phyloP scores from a whole-genome alignment of 2,888 invertebrate genomes.

The Carterocephalus palaemon region DNA sequence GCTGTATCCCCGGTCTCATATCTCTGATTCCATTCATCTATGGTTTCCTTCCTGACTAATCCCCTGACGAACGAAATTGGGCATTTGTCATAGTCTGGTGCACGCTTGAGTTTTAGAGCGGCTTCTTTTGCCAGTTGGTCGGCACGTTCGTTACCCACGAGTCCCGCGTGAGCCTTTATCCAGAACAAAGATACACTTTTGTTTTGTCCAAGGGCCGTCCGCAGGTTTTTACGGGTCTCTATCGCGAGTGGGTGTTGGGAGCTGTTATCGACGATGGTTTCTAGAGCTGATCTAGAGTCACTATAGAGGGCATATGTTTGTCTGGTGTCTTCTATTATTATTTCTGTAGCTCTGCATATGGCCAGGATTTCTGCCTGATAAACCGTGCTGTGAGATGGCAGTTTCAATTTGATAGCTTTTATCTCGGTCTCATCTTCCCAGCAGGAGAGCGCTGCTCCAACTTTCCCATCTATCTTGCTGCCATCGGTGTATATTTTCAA shows the following conservation, averaged over 20 bases:
- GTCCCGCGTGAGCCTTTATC: no score
- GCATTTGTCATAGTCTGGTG: neutral
- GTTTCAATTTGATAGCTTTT: constrained; percentile 15
- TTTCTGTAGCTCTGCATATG: neutral
- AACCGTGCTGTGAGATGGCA: constrained; percentile 27
- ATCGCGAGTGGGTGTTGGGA: no score
- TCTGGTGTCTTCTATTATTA: neutral
- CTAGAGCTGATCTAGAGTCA: neutral
- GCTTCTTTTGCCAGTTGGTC: neutral
- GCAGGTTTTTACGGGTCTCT: neutral
- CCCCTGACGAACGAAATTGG: neutral
- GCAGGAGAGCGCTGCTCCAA: constrained; percentile 28
- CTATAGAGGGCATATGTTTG: neutral
- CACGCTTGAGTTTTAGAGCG: neutral
- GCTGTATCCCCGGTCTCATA: neutral
- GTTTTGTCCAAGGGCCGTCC: neutral
- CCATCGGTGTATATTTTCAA: no score
- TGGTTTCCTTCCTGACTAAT: neutral
- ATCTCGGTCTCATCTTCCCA: constrained; percentile 27
- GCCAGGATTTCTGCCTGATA: constrained; percentile 30
- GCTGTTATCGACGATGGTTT: neutral
- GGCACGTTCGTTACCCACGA: no score
- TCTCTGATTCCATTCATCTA: neutral
- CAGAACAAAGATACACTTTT: no score
- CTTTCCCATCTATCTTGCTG: no score